These are phyloP conservation scores for Thumatha senex DNA, from an alignment of 2,888 invertebrate genomes.

Conservation along the genomic window DNA sequence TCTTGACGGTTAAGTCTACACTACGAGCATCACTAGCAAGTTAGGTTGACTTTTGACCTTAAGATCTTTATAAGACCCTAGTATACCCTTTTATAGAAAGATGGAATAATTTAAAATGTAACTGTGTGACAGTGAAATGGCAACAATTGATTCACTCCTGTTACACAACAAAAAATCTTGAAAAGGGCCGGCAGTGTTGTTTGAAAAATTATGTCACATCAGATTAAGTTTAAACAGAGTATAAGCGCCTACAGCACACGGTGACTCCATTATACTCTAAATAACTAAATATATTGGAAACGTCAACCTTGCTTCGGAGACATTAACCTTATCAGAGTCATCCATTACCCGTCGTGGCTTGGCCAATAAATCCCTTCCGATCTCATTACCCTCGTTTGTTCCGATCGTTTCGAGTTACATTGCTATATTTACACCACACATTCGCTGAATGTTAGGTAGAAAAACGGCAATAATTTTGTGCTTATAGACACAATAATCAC, in stretches of 20 bases:
- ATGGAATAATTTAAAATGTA: too few relatives aligned
- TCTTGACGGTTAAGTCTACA: too few relatives aligned
- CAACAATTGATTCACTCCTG: too few relatives aligned
- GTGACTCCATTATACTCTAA: constrained; percentile 9
- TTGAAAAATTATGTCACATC: not conserved
- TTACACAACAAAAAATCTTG: too few relatives aligned
- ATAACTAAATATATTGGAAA: constrained; percentile 14
- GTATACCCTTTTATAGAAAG: too few relatives aligned
- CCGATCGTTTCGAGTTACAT: constrained; percentile 29
- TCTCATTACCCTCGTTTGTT: constrained; percentile 32
- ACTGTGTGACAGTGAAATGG: too few relatives aligned
- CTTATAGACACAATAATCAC: too few relatives aligned
- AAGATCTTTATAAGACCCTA: too few relatives aligned
- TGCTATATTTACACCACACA: constrained; percentile 21
- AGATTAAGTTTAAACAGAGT: not conserved
- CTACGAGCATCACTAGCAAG: too few relatives aligned
- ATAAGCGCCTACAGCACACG: not conserved
- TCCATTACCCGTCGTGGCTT: constrained; percentile 18
- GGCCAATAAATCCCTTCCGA: constrained; percentile 34
- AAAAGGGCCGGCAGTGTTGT: too few relatives aligned
- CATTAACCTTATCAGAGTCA: constrained; percentile 30
- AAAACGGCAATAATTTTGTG: not conserved
- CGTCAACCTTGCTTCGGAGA: constrained; percentile 20
- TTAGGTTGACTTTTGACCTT: too few relatives aligned
- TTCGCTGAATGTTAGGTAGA: not conserved